Evolutionary conservation across 2,797 vertebrate genomes (phyloP).

Genomic region (Hippopotamyrus pictus): DNA sequence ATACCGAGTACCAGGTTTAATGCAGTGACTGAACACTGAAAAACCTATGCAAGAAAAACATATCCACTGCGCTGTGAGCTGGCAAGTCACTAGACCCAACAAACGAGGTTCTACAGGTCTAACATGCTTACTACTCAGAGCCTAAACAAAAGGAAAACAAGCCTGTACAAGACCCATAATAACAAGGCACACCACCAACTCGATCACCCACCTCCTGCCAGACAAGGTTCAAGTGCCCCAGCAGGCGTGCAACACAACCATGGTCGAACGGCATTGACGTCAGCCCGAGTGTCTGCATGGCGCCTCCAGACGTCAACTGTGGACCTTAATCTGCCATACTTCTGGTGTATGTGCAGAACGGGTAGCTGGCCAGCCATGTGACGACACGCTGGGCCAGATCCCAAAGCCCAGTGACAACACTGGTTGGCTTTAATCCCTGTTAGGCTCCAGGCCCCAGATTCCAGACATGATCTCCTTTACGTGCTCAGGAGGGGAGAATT

Average conservation of each 20-base stretch:
- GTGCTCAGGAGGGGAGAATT: background rate
- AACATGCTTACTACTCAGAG: background rate
- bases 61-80: background rate
- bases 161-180: background rate
- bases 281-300: background rate
- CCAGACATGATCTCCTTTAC: background rate
- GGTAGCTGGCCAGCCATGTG: background rate
- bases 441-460: background rate
- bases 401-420: background rate
- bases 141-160: conserved; percentile 4
- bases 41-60: background rate
- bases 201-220: background rate
- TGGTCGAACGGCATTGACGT: background rate
- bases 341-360: background rate
- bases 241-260: background rate
- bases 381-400: background rate
- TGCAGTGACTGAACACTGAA: background rate
- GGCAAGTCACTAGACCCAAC: background rate
- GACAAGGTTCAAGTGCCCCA: background rate
- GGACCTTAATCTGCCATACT: background rate
- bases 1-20: background rate
- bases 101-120: conserved; percentile 1
- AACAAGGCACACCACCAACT: background rate
- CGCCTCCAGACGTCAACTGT: background rate
- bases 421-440: background rate